Evolutionary conservation across 1,140 invertebrate genomes (phyloP).

Genomic region (Coelopa frigida): DNA sequence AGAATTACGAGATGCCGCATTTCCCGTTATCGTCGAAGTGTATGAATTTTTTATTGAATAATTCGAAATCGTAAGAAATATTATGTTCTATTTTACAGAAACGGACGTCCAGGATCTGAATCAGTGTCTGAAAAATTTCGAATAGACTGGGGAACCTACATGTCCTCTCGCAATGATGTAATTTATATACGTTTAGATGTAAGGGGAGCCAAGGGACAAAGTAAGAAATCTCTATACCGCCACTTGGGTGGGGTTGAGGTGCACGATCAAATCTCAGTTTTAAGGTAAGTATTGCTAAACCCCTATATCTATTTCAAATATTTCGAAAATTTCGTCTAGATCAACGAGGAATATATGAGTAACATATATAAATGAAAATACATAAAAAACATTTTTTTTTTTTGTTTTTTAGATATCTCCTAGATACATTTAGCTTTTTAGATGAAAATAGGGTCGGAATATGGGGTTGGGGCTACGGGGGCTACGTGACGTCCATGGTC

Average conservation of each 20-base stretch:
- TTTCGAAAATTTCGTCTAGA: neutral
- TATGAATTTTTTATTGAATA: conserved; percentile 29
- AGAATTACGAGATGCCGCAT: conserved; percentile 73
- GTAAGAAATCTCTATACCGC: conserved; percentile 68
- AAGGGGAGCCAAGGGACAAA: conserved; percentile 73
- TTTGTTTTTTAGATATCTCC: conserved; percentile 62
- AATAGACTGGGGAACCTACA: conserved; percentile 87
- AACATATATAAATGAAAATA: too few species aligned
- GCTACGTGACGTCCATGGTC: conserved; percentile 84
- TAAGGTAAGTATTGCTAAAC: conserved; percentile 52
- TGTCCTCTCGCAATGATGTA: conserved; percentile 84
- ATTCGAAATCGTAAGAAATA: neutral
- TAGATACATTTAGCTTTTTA: conserved; percentile 75
- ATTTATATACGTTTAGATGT: conserved; percentile 86
- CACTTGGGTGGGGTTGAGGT: conserved; percentile 79
- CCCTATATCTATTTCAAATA: neutral
- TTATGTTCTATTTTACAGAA: conserved; percentile 50
- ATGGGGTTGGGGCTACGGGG: conserved; percentile 97
- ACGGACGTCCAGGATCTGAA: conserved; percentile 83
- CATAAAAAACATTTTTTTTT: conserved; percentile 12
- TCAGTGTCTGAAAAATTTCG: conserved; percentile 77
- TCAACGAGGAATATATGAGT: too few species aligned
- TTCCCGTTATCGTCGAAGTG: conserved; percentile 77
- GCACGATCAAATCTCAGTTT: conserved; percentile 78
- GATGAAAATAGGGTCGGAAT: conserved; percentile 81